Conservation (phyloP, 2,888 invertebrate species). For the Melinaea menophilus region DNA sequence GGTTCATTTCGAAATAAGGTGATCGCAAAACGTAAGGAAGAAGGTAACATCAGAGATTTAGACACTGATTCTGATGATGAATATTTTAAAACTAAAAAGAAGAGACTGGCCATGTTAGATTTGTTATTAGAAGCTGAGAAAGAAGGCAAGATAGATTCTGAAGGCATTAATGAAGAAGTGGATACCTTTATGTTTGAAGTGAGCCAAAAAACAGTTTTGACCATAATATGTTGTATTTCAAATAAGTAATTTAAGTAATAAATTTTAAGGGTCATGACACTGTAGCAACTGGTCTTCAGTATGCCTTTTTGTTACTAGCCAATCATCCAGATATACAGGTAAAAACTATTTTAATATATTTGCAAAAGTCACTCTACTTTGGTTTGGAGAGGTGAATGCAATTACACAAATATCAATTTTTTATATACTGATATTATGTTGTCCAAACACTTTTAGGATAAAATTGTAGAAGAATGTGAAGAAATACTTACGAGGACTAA, state of each 20-base stretch:
- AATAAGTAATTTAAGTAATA: neutral
- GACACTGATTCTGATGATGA: conserved; percentile 57
- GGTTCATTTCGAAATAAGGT: conserved; percentile 63
- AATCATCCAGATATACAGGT: conserved; percentile 55
- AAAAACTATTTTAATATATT: neutral
- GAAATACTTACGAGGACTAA: conserved; percentile 81
- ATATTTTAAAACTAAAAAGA: conserved; percentile 45
- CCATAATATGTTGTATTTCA: neutral
- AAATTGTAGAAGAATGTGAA: conserved; percentile 78
- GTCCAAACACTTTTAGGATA: conserved; percentile 67
- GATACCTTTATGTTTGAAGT: conserved; percentile 73
- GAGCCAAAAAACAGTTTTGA: conserved; percentile 18
- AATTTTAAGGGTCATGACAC: conserved; percentile 72
- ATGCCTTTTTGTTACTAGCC: conserved; percentile 64
- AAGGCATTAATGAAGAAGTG: conserved; percentile 73
- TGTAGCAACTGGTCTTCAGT: conserved; percentile 62
- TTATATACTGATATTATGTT: neutral
- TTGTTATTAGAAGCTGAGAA: conserved; percentile 68
- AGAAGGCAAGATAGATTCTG: conserved; percentile 65
- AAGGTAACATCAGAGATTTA: conserved; percentile 35
- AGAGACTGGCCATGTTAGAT: conserved; percentile 75
- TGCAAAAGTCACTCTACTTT: neutral
- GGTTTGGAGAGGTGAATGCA: too few species aligned
- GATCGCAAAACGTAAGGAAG: conserved; percentile 41
- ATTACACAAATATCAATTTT: too few species aligned